Evolutionary conservation across 1,140 invertebrate species (phyloP), one percentile per base, ranked within the genome.

Genomic region (Neodiprion virginianus): DNA sequence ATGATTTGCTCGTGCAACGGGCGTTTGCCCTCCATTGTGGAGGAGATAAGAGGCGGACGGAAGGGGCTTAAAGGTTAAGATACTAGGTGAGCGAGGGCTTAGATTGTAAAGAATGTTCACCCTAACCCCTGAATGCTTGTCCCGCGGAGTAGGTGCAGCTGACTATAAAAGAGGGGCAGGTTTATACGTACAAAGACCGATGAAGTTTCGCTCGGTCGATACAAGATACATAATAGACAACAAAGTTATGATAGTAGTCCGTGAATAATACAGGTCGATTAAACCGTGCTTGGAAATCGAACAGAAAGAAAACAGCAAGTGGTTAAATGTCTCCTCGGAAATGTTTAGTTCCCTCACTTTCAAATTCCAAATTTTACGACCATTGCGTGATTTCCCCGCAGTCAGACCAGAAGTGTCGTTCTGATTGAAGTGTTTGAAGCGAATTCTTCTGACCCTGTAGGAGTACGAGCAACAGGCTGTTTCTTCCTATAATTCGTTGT

Each of bases 101-200:
- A 78, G 76, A 81, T 78, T 75, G 72, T 75, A 75, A 78, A 79
- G 78, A 79, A 75, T 79, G 75, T 78, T 81, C 79, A 78, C 74
- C 77, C 28, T 76, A 80, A 80, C 75, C 75, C 48, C 21, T 75
- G 73, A 40, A 40, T 75, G 73, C 50, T 47, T 71, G 67, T 66
- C 70, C 65, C 61, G 73, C 8, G 8, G 69, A 74, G 72, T 73
- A 69, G 78, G 75, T 77, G 75, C 78, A 79, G 72, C 74, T 77
- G 73, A 78, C 79, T 78, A 79, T 75, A 77, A 81, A 76, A 67
- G 69, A 61, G 48, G 61, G 49, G 28, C 28, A 40, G 53, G 5
- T 61, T 61, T 61, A 61, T 61, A 7, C 53, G 3, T 40, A 40
- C 28, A 40, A 40, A 61, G n/a, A 8, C 53, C 53, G 11, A 61